Conservation (phyloP, 2,113 vertebrate species). For the Toxostoma redivivum region DNA sequence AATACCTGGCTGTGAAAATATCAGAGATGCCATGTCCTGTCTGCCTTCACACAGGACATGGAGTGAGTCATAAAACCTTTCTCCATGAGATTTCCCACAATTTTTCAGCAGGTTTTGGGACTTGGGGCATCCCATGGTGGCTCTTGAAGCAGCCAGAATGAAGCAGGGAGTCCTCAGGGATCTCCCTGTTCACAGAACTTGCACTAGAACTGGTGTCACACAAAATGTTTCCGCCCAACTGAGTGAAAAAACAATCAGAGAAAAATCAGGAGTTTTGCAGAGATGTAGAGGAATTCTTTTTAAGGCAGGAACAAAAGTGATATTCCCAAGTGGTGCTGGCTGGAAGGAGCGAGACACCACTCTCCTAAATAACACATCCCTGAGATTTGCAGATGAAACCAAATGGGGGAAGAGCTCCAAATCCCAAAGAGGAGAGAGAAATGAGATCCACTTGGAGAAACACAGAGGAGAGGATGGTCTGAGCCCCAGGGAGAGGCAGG, state of each 20-base stretch:
- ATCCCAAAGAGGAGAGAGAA: background rate
- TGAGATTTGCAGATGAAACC: background rate
- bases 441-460: background rate
- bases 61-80: background rate
- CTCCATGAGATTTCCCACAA: background rate
- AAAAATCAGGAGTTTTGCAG: background rate
- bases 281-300: background rate
- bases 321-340: accelerated
- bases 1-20: background rate
- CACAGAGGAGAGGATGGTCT: background rate
- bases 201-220: background rate
- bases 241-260: background rate
- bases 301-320: background rate
- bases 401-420: background rate
- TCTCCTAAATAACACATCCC: background rate
- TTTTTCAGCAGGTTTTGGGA: background rate
- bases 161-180: background rate
- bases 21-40: background rate
- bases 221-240: background rate
- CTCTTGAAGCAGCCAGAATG: background rate
- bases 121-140: background rate
- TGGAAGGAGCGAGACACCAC: background rate
- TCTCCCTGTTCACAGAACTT: background rate
- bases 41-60: background rate
- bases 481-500: background rate